Evolutionary conservation across 2,888 invertebrate genomes (phyloP), one percentile per base, ranked within the genome.

Genomic region (Tenthredo mesomela): DNA sequence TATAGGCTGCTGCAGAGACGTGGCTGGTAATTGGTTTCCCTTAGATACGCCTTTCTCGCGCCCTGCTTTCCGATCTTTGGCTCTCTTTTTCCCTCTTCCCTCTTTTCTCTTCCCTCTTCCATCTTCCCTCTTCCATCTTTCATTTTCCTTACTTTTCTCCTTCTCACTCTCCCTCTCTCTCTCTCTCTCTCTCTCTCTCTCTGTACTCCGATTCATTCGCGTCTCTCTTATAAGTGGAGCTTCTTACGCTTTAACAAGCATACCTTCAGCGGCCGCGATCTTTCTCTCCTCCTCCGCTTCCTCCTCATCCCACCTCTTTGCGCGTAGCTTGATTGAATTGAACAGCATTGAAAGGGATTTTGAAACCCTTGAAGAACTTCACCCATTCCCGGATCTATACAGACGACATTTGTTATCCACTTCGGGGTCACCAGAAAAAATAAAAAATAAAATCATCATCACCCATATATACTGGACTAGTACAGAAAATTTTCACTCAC

Each of bases 241-340:
- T 80, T 80, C 80, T 80, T 61, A 80, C 58, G 80, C 21, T 80
- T 58, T 61, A 80, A 80, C 80, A 61, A 80, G 80, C 80, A 54
- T 77, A 77, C 50, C 33, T 54, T 33, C 54, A 54, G 9, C 54
- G 18, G 47, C 54, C 77, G 77, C 50, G 54, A 77, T 61, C 61
- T 61, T 25, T 67, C 67, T 67, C 67, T 18, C 1, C 33, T 7
- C 33, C 67, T 6, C 0, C 33, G n/a, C n/a, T n/a, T n/a, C 18
- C 33, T 0, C 15, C 33, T 4, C 33, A 2, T 33, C 33, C 33
- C 33, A 4, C 33, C 29, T 67, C 67, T 67, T 67, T 67, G 67
- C 67, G 29, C 67, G 25, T 33, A n/a, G n/a, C 61, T 29, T 80
- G 58, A 80, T 61, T 80, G 80, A 80, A 80, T 80, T 80, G 80